Evolutionary conservation across 2,888 invertebrate genomes (phyloP), one percentile per base, ranked within the genome.

Genomic region (Willowsia nigromaculata): DNA sequence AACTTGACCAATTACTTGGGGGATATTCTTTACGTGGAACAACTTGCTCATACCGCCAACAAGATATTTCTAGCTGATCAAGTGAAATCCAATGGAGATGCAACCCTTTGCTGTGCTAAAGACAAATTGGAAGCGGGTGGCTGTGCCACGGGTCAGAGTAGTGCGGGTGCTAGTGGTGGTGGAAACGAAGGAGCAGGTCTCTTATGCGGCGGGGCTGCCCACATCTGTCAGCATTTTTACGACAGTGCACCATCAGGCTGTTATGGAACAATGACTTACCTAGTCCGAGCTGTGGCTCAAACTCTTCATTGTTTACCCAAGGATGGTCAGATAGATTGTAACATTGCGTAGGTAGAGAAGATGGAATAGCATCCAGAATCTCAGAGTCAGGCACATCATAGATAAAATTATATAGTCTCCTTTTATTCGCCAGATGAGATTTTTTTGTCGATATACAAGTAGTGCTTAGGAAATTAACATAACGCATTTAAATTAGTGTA

Each of bases 211-310:
- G 99, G 99, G 82, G 98, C 99, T 37, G 98, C 98, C 0, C 97
- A 97, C 92, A 97, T 99, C 91, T 99, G 99, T 94, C 97, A 98
- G 94, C 98, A 99, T 94, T 97, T 99, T 94, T 99, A 99, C 94
- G 99, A 99, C 94, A 98, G 97, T 94, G 99, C 99, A 27, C 99
- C 99, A 1, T 98, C 98, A 94, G 99, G 99, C 90, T 97, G 97
- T 93, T 99, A 96, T 94, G 99, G 99, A 91, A 99, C 99, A 74
- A 99, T 99, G 97, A 98, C 99, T 0, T 99, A 99, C 93, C 95
- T 99, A 93, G 97, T 98, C 56, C 95, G 97, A 92, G 97, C 97
- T 3, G 96, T 97, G 1, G 97, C 97, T 56, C 95, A 95, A 0
- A 91, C 92, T n/a, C 92, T 93, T 30, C 96, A 96, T 93, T 96